Evolutionary conservation across 2,888 invertebrate genomes (phyloP).

Genomic region (Drosophila nr. perissopoda): DNA sequence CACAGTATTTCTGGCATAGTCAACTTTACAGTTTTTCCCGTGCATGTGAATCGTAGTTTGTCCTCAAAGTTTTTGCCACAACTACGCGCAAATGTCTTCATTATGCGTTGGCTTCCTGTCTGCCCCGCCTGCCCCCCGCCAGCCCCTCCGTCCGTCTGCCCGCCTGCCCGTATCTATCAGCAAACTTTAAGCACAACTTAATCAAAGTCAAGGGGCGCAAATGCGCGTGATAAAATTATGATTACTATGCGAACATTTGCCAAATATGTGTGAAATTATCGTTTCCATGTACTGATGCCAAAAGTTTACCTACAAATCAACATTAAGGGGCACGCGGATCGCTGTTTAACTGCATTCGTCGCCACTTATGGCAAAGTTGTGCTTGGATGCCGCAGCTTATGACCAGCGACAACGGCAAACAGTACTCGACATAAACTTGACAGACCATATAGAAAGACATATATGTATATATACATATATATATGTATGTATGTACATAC

Average conservation of each 20-base stretch:
- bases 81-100: slow-evolving; percentile 48
- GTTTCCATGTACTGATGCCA: slow-evolving; percentile 60
- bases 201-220: slow-evolving; percentile 66
- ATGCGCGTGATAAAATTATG: slow-evolving; percentile 75
- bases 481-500: neutral
- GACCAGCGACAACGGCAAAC: slow-evolving; percentile 15
- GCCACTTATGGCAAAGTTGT: slow-evolving; percentile 38
- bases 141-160: neutral
- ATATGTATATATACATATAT: neutral
- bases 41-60: slow-evolving; percentile 43
- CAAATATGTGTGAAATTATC: slow-evolving; percentile 72
- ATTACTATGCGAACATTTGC: slow-evolving; percentile 65
- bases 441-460: slow-evolving; percentile 6
- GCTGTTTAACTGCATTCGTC: slow-evolving; percentile 21
- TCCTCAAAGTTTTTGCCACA: slow-evolving; percentile 43
- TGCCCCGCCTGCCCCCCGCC: neutral
- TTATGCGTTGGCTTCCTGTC: slow-evolving; percentile 34
- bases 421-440: slow-evolving; percentile 24
- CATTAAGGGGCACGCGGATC: slow-evolving; percentile 18
- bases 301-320: slow-evolving; percentile 67
- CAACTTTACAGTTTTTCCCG: slow-evolving; percentile 1
- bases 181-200: slow-evolving; percentile 76
- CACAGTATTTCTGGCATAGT: slow-evolving; percentile 2
- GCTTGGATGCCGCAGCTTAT: slow-evolving; percentile 22
- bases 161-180: neutral